These are phyloP conservation scores for Aphis gossypii DNA, from an alignment of 1,140 invertebrate genomes.

Conservation along the genomic window DNA sequence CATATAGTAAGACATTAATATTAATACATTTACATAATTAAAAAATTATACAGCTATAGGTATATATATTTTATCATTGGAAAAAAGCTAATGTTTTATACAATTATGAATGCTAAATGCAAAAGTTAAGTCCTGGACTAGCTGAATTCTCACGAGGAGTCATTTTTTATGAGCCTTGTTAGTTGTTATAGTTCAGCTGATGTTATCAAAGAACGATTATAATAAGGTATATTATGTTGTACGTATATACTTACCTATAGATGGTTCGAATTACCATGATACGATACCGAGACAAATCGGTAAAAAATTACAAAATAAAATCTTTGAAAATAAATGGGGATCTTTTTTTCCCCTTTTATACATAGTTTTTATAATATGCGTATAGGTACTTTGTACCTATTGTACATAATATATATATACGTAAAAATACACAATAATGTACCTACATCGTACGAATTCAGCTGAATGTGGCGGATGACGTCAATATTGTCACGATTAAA, in stretches of 20 bases:
- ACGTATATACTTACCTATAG: too few species aligned
- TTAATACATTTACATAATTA: background rate
- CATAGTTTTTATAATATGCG: background rate
- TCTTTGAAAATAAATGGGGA: background rate
- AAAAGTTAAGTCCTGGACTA: background rate
- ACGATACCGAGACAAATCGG: background rate
- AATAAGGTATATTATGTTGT: background rate
- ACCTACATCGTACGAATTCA: background rate
- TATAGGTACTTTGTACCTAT: background rate
- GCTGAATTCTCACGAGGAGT: background rate
- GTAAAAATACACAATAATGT: background rate
- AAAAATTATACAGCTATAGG: background rate
- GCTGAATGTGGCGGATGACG: background rate
- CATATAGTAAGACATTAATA: background rate
- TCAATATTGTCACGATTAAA: background rate
- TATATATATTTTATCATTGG: background rate
- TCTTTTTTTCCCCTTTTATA: background rate
- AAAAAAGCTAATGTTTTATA: background rate
- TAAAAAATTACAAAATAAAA: background rate
- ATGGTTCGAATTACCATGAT: background rate
- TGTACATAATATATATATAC: background rate
- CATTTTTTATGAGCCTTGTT: background rate
- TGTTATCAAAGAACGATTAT: background rate
- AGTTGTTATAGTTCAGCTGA: background rate
- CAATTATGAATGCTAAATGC: background rate